phyloP scores from a whole-genome alignment of 2,888 invertebrate genomes.

The Lasius fuliginosus region DNA sequence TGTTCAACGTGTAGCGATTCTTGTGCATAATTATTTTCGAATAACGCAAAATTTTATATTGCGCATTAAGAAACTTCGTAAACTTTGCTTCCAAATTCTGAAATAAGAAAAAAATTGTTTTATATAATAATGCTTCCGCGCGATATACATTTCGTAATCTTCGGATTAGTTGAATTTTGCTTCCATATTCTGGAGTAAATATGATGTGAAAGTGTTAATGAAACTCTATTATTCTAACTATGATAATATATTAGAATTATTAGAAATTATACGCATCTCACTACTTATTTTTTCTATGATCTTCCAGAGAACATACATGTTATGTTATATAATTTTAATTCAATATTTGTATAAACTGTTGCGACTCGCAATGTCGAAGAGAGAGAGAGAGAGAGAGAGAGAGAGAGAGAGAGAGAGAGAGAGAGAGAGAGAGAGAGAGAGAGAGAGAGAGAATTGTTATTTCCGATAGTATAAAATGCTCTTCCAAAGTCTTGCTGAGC shows the following conservation, averaged over 20 bases:
- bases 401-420: background rate
- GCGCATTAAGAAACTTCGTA: background rate
- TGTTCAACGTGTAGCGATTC: background rate
- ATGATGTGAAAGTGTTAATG: background rate
- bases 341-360: background rate
- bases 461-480: conserved; percentile 21
- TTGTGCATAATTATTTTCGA: background rate
- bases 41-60: background rate
- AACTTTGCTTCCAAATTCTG: background rate
- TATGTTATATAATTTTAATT: conserved; percentile 14
- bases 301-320: background rate
- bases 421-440: background rate
- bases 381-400: background rate
- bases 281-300: conserved; percentile 16
- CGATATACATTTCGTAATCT: conserved; percentile 5
- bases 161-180: background rate
- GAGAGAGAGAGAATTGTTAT: background rate
- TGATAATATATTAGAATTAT: background rate
- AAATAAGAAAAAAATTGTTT: background rate
- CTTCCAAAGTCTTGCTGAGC: conserved; percentile 28
- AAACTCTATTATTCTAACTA: conserved; percentile 3
- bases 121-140: conserved; percentile 13
- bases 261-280: conserved; percentile 2
- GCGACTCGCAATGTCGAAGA: background rate
- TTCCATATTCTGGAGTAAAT: background rate